phyloP scores from a whole-genome alignment of 2,797 vertebrate genomes.

The Corythornis leucogaster region DNA sequence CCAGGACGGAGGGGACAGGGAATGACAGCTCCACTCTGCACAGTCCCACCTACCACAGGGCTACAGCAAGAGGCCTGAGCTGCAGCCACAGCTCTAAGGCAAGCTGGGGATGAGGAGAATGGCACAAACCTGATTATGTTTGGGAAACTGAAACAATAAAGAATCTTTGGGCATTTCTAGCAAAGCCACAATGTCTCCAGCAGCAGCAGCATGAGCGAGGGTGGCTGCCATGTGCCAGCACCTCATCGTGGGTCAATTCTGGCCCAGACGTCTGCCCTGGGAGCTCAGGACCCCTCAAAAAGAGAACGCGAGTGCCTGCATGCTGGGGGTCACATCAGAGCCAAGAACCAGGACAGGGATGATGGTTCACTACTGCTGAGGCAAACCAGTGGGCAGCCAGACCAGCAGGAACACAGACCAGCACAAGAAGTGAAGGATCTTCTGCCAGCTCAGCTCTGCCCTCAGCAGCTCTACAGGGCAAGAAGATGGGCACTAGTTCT shows the following conservation, averaged over 20 bases:
- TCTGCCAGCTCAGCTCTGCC: neutral
- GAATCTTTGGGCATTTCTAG: neutral
- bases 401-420: neutral
- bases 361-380: neutral
- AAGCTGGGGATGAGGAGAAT: neutral
- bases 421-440: neutral
- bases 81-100: neutral
- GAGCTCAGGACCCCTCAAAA: neutral
- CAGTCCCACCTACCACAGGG: neutral
- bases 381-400: neutral
- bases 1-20: rapidly evolving
- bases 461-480: neutral
- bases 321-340: neutral
- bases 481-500: neutral
- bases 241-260: rapidly evolving
- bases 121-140: neutral
- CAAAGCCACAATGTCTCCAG: neutral
- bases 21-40: rapidly evolving
- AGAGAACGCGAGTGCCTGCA: rapidly evolving
- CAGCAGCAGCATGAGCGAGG: neutral
- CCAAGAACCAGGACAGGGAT: rapidly evolving
- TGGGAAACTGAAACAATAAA: neutral
- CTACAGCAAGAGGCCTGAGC: neutral
- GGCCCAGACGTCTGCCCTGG: neutral
- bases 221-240: neutral